phyloP scores from a whole-genome alignment of 2,888 invertebrate species.

The Melipona beecheii region DNA sequence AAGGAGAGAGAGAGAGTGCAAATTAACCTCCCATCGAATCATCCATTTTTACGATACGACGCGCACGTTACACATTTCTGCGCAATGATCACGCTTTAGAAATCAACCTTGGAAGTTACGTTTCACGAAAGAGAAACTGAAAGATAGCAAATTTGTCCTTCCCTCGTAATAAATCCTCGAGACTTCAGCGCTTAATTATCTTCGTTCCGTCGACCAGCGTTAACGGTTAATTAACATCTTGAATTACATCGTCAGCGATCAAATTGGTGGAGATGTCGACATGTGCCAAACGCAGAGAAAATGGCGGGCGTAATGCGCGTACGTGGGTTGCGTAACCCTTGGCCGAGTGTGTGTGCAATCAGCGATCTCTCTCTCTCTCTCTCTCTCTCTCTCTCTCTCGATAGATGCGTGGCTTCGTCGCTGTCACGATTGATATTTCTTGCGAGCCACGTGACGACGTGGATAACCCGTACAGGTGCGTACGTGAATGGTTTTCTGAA shows the following conservation, averaged over 20 bases:
- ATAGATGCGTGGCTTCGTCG: conserved; percentile 51
- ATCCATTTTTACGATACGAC: conserved; percentile 44
- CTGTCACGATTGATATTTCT: conserved; percentile 68
- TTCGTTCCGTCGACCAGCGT: not conserved
- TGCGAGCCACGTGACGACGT: conserved; percentile 62
- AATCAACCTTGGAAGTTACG: not conserved
- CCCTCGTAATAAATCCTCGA: not conserved
- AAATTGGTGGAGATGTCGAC: not conserved
- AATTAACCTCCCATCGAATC: conserved; percentile 45
- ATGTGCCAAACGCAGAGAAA: conserved; percentile 17
- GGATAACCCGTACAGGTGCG: conserved; percentile 43
- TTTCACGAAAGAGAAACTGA: not conserved
- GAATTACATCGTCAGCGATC: not conserved
- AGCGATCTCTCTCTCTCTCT: conserved; percentile 28
- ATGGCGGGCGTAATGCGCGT: conserved; percentile 20
- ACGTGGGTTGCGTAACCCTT: conserved; percentile 35
- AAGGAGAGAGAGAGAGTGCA: conserved; percentile 5
- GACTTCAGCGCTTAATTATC: not conserved
- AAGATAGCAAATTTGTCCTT: not conserved
- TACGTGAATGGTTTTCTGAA: conserved; percentile 64
- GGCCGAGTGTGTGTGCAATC: conserved; percentile 9
- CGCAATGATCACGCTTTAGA: conserved; percentile 8
- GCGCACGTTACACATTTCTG: conserved; percentile 26
- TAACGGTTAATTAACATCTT: conserved; percentile 17
- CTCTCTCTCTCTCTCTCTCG: conserved; percentile 14